phyloP scores from a whole-genome alignment of 2,797 vertebrate genomes.

The Sciurus carolinensis region DNA sequence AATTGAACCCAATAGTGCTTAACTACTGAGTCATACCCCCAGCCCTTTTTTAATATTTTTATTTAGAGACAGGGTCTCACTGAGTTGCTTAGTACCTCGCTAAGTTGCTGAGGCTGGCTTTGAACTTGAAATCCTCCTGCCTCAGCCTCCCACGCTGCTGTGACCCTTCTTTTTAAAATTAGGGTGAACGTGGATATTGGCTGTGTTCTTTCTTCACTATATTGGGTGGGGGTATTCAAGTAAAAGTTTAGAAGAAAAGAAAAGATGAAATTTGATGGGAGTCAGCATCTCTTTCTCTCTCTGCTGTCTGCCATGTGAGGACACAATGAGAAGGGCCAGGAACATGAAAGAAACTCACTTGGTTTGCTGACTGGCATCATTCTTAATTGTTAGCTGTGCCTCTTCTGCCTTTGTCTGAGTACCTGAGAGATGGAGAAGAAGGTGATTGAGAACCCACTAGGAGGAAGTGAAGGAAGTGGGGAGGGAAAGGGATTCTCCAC shows the following conservation, averaged over 20 bases:
- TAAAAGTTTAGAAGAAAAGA: not conserved
- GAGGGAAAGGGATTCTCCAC: not conserved
- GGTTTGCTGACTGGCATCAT: constrained; percentile 90
- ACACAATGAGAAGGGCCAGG: not conserved
- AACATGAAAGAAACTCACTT: constrained; percentile 85
- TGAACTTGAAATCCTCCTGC: too few relatives aligned
- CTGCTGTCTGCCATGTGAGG: too few relatives aligned
- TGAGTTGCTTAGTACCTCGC: too few relatives aligned
- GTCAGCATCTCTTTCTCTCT: too few relatives aligned
- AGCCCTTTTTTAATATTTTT: too few relatives aligned
- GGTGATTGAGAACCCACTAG: not conserved
- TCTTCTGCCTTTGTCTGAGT: constrained; percentile 86
- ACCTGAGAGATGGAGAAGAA: constrained; percentile 80
- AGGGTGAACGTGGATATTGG: not conserved
- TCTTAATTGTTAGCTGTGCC: constrained; percentile 59
- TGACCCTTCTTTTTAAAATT: not conserved
- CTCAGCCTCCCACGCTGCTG: too few relatives aligned
- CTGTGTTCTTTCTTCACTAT: not conserved
- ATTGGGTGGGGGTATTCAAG: not conserved
- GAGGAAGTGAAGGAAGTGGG: not conserved
- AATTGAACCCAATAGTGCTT: too few relatives aligned
- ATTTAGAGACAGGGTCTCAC: too few relatives aligned
- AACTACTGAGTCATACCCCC: too few relatives aligned
- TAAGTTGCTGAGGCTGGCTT: too few relatives aligned
- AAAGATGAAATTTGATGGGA: not conserved